Evolutionary conservation across 2,888 invertebrate species (phyloP).

Genomic region (Parnassius smintheus): DNA sequence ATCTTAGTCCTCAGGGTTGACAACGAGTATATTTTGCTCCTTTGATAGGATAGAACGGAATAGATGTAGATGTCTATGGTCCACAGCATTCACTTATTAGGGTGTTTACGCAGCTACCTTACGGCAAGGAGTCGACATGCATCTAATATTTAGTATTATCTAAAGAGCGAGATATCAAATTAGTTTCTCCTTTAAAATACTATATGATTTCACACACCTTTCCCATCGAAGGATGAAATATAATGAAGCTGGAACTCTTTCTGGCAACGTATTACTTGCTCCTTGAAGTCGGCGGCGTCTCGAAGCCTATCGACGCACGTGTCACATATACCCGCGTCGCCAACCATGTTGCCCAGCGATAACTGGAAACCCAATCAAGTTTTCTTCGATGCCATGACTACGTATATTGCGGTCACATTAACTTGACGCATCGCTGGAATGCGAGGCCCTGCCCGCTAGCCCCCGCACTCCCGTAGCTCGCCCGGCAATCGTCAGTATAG

Average conservation of each 20-base stretch:
- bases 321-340: conserved; percentile 59
- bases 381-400: background rate
- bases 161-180: background rate
- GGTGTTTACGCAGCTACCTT: no score
- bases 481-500: no score
- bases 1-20: no score
- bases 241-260: conserved; percentile 43
- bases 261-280: conserved; percentile 59
- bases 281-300: conserved; percentile 61
- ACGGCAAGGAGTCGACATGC: no score
- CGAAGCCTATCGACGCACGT: conserved; percentile 55
- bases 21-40: no score
- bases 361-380: conserved; percentile 29
- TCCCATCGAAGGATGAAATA: conserved; percentile 32
- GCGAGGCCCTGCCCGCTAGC: no score
- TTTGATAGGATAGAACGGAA: no score
- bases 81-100: no score
- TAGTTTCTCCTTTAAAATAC: background rate
- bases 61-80: no score
- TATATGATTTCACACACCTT: conserved; percentile 39
- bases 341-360: conserved; percentile 31
- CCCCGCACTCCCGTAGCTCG: no score
- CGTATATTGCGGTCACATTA: no score
- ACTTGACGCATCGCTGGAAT: no score
- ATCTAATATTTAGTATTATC: background rate